phyloP scores from a whole-genome alignment of 2,113 vertebrate species.

The Odontesthes bonariensis region DNA sequence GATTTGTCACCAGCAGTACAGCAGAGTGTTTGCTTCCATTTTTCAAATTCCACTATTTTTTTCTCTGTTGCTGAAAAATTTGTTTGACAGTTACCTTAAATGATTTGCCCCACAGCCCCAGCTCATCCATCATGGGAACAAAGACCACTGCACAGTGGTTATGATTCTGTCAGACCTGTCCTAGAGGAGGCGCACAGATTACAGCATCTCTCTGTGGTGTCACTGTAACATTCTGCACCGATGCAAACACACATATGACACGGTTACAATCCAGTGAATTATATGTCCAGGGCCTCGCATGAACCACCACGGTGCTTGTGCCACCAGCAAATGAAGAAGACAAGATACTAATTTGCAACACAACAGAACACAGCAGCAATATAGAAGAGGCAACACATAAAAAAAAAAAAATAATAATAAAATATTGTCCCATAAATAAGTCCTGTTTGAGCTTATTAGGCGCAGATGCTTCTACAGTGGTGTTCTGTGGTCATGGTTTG shows the following conservation, averaged over 20 bases:
- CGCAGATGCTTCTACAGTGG: no score
- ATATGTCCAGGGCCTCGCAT: conserved; percentile 2
- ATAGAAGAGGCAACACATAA: not conserved
- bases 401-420: not conserved
- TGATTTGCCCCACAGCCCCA: conserved; percentile 11
- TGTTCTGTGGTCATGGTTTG: no score
- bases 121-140: conserved; percentile 59
- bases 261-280: conserved; percentile 47
- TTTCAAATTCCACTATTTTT: conserved; percentile 13
- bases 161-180: conserved; percentile 56
- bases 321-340: conserved; percentile 9
- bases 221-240: conserved; percentile 23
- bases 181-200: conserved; percentile 39
- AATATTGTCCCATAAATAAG: no score
- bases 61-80: not conserved
- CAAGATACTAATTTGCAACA: conserved; percentile 28
- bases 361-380: conserved; percentile 19
- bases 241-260: conserved; percentile 21
- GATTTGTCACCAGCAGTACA: conserved; percentile 18
- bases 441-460: no score
- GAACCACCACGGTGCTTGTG: conserved; percentile 6
- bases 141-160: conserved; percentile 39
- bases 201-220: conserved; percentile 43
- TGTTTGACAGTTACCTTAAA: conserved; percentile 29
- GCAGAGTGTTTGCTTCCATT: conserved; percentile 13